phyloP scores from a whole-genome alignment of 2,797 vertebrate genomes.

The Lagothrix lagotricha region DNA sequence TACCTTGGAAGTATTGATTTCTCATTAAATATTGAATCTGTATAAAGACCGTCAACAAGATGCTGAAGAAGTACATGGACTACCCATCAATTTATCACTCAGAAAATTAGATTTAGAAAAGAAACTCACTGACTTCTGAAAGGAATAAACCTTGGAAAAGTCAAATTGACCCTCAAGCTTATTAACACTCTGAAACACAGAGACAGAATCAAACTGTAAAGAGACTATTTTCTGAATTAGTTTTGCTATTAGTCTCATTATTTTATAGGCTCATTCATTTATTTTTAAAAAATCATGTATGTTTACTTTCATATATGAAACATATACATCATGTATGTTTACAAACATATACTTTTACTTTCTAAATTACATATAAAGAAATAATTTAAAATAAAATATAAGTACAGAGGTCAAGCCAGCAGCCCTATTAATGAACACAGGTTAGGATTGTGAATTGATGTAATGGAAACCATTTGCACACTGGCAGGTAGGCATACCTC shows the following conservation, averaged over 20 bases:
- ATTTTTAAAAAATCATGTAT: neutral
- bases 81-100: neutral
- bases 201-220: neutral
- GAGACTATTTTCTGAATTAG: neutral
- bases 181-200: neutral
- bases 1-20: neutral
- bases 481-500: neutral
- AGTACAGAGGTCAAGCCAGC: neutral
- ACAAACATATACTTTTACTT: neutral
- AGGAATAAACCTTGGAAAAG: neutral
- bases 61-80: neutral
- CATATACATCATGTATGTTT: neutral
- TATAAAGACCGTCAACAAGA: neutral
- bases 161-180: neutral
- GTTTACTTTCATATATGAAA: neutral
- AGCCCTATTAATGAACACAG: neutral
- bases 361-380: neutral
- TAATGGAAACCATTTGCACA: neutral
- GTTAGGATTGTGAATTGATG: neutral
- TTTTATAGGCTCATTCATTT: neutral
- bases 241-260: neutral
- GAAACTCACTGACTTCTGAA: neutral
- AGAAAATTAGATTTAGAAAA: slow-evolving; percentile 21
- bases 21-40: slow-evolving; percentile 11
- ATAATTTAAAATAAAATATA: neutral